phyloP scores from a whole-genome alignment of 2,888 invertebrate species.

The Dromius quadrimaculatus region DNA sequence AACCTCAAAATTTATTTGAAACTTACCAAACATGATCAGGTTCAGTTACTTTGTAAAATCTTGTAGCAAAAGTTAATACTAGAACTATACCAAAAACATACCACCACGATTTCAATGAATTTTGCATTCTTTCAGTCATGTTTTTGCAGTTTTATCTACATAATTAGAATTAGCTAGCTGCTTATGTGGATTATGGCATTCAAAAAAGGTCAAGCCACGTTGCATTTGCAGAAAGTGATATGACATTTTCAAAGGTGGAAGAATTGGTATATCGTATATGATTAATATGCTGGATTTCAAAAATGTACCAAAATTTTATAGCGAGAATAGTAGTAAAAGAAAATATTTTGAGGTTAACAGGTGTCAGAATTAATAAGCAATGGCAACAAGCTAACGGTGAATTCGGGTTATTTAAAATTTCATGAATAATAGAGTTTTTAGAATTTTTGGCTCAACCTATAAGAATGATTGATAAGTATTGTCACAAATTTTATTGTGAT shows the following conservation, averaged over 20 bases:
- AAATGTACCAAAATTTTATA: not conserved
- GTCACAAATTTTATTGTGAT: too few relatives aligned
- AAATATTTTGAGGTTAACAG: constrained; percentile 12
- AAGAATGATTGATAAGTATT: too few relatives aligned
- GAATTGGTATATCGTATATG: not conserved
- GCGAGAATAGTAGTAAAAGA: not conserved
- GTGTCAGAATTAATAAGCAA: constrained; percentile 11
- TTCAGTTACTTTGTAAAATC: constrained; percentile 90
- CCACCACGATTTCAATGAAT: constrained; percentile 71
- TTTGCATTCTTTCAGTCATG: constrained; percentile 42
- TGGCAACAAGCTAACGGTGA: constrained; percentile 35
- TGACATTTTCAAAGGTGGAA: constrained; percentile 14
- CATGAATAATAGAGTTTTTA: too few relatives aligned
- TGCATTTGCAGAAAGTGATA: constrained; percentile 24
- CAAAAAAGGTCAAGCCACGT: constrained; percentile 33
- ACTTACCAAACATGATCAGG: constrained; percentile 95
- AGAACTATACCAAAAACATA: constrained; percentile 74
- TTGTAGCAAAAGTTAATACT: constrained; percentile 77
- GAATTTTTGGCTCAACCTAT: too few relatives aligned
- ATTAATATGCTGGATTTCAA: constrained; percentile 7
- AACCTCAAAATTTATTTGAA: constrained; percentile 42
- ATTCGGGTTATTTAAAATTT: constrained; percentile 10
- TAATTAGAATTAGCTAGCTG: not conserved
- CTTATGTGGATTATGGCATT: constrained; percentile 28
- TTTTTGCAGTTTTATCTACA: constrained; percentile 35